Conservation (phyloP, 2,888 invertebrate genomes). For the Cybosia mesomella region DNA sequence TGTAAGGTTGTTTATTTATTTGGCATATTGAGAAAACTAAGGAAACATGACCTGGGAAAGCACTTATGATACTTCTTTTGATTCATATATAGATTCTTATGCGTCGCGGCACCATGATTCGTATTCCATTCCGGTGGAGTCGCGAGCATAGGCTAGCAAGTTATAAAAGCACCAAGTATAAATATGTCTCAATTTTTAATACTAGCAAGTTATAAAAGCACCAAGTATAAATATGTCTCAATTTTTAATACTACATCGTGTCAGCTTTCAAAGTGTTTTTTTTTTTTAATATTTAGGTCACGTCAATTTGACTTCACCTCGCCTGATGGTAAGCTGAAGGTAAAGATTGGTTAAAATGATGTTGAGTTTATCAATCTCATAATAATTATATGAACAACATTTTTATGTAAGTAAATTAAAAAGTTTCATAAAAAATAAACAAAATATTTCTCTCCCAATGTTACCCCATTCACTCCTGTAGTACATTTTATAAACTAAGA, state of each 20-base stretch:
- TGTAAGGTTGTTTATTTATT: background rate
- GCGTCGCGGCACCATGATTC: constrained; percentile 1
- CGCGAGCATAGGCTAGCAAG: background rate
- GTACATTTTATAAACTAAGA: background rate
- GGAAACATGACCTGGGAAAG: background rate
- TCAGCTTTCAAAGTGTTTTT: too few relatives aligned
- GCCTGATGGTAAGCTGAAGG: too few relatives aligned
- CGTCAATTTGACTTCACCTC: too few relatives aligned
- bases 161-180: background rate
- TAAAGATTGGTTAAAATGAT: too few relatives aligned
- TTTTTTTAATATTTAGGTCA: too few relatives aligned
- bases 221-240: background rate
- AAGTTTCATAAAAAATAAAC: background rate
- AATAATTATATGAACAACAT: background rate
- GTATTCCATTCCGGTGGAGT: background rate
- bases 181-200: background rate
- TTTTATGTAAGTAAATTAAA: background rate
- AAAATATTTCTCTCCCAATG: background rate
- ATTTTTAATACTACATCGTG: background rate
- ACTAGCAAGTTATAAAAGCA: background rate
- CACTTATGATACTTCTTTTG: background rate
- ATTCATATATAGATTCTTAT: background rate
- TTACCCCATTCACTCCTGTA: background rate
- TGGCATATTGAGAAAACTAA: background rate
- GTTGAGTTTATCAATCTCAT: background rate